Evolutionary conservation across 2,113 vertebrate species (phyloP), one percentile per base, ranked within the genome.

Genomic region (Phaethon lepturus): DNA sequence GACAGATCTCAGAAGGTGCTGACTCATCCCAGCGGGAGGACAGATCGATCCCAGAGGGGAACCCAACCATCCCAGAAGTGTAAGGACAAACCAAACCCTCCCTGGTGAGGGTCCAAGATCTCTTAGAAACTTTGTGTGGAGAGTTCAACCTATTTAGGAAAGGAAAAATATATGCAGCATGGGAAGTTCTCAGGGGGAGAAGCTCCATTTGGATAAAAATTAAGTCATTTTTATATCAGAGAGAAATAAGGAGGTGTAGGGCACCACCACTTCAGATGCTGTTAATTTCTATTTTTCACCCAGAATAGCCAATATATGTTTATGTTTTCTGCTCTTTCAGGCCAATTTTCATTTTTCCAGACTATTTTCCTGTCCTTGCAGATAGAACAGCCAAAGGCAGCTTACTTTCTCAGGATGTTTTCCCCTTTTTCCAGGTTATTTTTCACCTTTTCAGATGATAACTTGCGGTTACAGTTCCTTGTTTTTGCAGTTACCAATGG

Each of bases 121-220:
- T 58, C 38, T 23, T 53, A 45, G 20, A 35, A 62, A 67, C 13
- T 53, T 94, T 85, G 7, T 62, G 35, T 2, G 2, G 67, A 50
- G 38, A 56, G 42, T 49, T 82, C 38, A 86, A 0, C 52, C 17
- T 40, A 6, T 72, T 83, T 38, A 55, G 58, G 62, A 86, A 81
- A 33, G 45, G 55, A 79, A 4, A 67, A 59, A 8, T 24, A 23
- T 0, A 0, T 59, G n/a, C 24, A 55, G 31, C 31, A 17, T 1
- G 0, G 24, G 7, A 68, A 79, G 15, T 50, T 79, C 16, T 72
- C 18, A 16, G 33, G 53, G 13, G 42, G 6, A 66, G 29, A 63
- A 62, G 11, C 78, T 91, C 29, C 7, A 11, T 64, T 80, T 33
- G 16, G 9, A 13, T 83, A 68, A 68, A 86, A 91, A 55, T n/a